Conservation (phyloP, 2,797 vertebrate genomes). For the Semotilus atromaculatus region DNA sequence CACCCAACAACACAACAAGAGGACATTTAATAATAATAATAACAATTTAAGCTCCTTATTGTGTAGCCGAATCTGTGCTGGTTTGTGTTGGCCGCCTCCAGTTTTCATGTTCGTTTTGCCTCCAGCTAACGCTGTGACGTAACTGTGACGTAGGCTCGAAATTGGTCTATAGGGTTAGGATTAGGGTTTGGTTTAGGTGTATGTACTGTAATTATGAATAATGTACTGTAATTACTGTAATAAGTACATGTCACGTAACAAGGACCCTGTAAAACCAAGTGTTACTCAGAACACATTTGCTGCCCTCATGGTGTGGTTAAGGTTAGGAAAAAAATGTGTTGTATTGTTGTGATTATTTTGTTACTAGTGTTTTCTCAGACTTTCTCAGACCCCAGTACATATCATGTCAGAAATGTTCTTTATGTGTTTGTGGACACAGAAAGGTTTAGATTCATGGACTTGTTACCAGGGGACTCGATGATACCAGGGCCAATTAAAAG, state of each 20-base stretch:
- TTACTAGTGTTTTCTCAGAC: background rate
- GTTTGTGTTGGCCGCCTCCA: no score
- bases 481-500: conserved; percentile 39
- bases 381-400: background rate
- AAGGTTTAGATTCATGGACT: conserved; percentile 22
- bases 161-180: no score
- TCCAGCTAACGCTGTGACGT: no score
- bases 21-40: no score
- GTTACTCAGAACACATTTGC: background rate
- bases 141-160: no score
- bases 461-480: conserved; percentile 25
- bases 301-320: background rate
- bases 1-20: no score
- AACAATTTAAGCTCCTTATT: no score
- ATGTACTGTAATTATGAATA: background rate
- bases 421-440: background rate
- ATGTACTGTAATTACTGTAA: background rate
- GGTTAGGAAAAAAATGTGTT: background rate
- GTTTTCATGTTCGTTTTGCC: no score
- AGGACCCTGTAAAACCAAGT: background rate
- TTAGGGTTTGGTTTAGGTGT: background rate
- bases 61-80: no score
- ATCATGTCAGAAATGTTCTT: background rate
- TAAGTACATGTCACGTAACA: background rate
- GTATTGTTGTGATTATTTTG: background rate